Conservation (phyloP, 2,113 vertebrate species). For the Vidua chalybeata region DNA sequence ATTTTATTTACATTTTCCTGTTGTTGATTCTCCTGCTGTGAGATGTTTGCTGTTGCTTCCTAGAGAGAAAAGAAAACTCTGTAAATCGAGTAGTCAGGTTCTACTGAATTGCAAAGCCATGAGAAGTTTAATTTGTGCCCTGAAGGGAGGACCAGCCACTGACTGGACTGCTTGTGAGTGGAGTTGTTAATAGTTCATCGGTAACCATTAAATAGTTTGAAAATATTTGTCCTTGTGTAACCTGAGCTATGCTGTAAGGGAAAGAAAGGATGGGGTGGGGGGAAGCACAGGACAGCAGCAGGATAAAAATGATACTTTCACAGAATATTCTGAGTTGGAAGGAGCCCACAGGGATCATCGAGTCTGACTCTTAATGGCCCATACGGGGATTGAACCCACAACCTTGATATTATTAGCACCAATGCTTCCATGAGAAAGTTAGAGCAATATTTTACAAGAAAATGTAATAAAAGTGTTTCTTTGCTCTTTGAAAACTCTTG, state of each 20-base stretch:
- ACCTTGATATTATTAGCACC: not conserved
- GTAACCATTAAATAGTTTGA: not conserved
- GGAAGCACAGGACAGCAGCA: fast-evolving
- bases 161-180: not conserved
- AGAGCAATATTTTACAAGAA: not conserved
- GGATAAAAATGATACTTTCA: not conserved
- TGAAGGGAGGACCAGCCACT: not conserved
- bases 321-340: not conserved
- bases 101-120: not conserved
- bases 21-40: not conserved
- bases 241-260: not conserved
- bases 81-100: not conserved
- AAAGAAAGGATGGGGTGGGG: fast-evolving
- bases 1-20: not conserved
- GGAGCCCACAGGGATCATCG: not conserved
- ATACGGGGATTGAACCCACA: fast-evolving
- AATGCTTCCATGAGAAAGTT: not conserved
- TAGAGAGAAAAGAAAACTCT: not conserved
- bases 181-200: not conserved
- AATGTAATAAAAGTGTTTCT: not conserved
- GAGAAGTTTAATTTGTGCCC: not conserved
- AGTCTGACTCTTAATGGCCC: too few species aligned
- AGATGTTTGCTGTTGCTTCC: not conserved
- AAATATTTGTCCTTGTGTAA: slow-evolving; percentile 38
- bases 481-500: not conserved